Conservation (phyloP, 2,113 vertebrate genomes). For the Calidris pygmaea region DNA sequence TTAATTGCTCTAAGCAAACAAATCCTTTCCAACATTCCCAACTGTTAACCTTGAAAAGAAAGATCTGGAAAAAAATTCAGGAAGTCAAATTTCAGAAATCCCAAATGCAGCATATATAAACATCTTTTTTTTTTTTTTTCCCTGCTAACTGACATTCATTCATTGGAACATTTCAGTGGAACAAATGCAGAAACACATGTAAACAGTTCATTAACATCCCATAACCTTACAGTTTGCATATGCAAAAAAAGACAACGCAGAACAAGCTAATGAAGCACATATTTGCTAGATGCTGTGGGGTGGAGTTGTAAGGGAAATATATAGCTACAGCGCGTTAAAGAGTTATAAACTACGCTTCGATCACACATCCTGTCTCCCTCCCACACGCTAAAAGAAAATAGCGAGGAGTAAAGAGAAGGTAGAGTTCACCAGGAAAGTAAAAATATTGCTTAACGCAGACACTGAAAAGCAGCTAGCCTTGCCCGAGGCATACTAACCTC, state of each 20-base stretch:
- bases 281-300: neutral
- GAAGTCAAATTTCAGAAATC: conserved; percentile 4
- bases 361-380: conserved; percentile 44
- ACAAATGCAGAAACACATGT: conserved; percentile 9
- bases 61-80: neutral
- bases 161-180: neutral
- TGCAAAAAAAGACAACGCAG: neutral
- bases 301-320: neutral
- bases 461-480: neutral
- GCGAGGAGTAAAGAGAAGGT: neutral
- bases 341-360: neutral
- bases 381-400: conserved; percentile 8
- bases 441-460: neutral
- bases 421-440: neutral
- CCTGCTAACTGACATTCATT: neutral
- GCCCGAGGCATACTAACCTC: neutral
- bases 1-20: neutral
- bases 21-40: neutral
- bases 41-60: neutral
- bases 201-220: conserved; percentile 34
- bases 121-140: no score
- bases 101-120: neutral
- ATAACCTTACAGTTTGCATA: neutral
- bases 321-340: neutral
- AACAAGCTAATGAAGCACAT: neutral